Evolutionary conservation across 2,113 vertebrate species (phyloP), one percentile per base, ranked within the genome.

Genomic region (Ptilonorhynchus violaceus): DNA sequence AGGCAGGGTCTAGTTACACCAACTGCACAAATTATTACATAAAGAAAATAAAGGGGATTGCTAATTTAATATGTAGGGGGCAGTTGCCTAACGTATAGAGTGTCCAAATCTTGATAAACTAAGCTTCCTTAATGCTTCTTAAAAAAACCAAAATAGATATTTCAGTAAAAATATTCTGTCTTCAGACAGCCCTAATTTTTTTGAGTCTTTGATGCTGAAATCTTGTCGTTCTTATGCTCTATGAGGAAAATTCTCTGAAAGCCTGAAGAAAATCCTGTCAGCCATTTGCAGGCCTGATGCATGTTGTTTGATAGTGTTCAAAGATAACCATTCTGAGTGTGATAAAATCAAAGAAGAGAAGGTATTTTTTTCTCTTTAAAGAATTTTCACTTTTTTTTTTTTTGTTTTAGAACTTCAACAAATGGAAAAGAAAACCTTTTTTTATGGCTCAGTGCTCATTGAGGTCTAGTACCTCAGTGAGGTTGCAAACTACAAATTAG

Each of bases 401-500:
- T 67, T 16, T 33, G 24, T 52, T 42, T 66, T 53, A 89, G 50
- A 60, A 58, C 46, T 64, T 89, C 47, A 90, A 55, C 42, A 70
- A 90, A 59, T 8, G 6, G 76, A 73, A 64, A 75, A 92, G 41
- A 27, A 93, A 87, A 47, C 25, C n/a, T 73, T 92, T 74, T 7
- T 89, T 82, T 68, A 68, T 33, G 28, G n/a, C 69, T 91, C 46
- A 68, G 56, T 91, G 80, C 83, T 93, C 79, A 91, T 75, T 96
- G 80, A 97, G 95, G 86, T 94, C 91, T 97, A 89, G 52, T 82
- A 78, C 69, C 73, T 96, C 83, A 60, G 18, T 81, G 88, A 95
- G 92, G 80, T 82, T 95, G 49, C 80, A 95, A 93, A 94, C 69
- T 91, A 96, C 95, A 96, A 91, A 96, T 94, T 96, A 92, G 83